These are phyloP conservation scores for Eriosoma lanigerum DNA, from an alignment of 1,140 invertebrate genomes.

Conservation along the genomic window DNA sequence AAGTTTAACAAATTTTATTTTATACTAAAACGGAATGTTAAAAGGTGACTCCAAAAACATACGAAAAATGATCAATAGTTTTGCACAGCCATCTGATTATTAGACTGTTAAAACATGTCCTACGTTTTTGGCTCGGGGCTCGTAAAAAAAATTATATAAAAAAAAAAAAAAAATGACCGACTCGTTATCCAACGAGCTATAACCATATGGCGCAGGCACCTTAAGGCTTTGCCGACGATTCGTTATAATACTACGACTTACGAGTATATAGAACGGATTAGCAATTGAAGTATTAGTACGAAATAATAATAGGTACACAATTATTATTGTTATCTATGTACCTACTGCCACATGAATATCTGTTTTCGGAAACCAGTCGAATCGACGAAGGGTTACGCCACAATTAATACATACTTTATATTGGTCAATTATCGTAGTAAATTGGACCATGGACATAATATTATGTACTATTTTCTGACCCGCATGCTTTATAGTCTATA, in stretches of 20 bases:
- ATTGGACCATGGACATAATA: no score
- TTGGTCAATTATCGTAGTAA: no score
- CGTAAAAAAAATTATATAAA: no score
- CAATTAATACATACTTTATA: no score
- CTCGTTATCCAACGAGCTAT: background rate
- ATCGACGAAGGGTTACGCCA: background rate
- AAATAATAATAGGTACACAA: background rate
- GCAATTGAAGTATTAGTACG: background rate
- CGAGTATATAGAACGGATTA: background rate
- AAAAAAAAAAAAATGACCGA: background rate
- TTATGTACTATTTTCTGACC: no score
- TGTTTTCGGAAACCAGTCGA: conserved; percentile 21
- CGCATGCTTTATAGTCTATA: no score
- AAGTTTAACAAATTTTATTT: no score
- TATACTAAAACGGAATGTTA: no score
- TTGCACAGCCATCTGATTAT: background rate
- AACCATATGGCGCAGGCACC: background rate
- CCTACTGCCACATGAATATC: background rate
- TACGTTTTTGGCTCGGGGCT: conserved; percentile 5
- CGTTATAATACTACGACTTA: background rate
- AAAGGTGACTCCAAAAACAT: no score
- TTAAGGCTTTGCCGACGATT: background rate
- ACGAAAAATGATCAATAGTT: background rate
- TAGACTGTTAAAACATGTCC: no score
- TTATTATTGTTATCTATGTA: background rate